These are phyloP conservation scores for Prosapia bicincta DNA, from an alignment of 2,888 invertebrate species.

Conservation along the genomic window DNA sequence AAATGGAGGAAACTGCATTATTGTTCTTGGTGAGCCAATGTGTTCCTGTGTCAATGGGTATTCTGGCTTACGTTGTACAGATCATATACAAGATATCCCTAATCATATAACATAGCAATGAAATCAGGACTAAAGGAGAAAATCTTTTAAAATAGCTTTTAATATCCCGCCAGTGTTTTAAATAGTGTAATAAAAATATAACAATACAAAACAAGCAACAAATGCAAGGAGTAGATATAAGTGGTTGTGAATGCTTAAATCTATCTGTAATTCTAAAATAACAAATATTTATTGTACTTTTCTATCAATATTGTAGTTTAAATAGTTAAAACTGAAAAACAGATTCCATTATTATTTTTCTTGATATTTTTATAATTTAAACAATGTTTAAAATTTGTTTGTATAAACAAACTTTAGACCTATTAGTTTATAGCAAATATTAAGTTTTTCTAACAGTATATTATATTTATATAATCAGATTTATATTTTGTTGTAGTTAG, in stretches of 20 bases:
- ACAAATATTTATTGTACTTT: too few relatives aligned
- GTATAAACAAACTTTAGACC: too few relatives aligned
- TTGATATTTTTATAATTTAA: too few relatives aligned
- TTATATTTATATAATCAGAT: too few relatives aligned
- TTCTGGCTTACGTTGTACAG: constrained; percentile 14
- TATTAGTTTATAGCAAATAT: too few relatives aligned
- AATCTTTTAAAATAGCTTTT: neutral
- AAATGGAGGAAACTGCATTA: constrained; percentile 19
- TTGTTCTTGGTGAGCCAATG: constrained; percentile 22
- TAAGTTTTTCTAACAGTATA: too few relatives aligned
- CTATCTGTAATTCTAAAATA: neutral
- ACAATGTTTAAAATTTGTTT: too few relatives aligned
- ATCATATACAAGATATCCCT: constrained; percentile 1
- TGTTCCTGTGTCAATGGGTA: constrained; percentile 18
- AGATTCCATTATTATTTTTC: too few relatives aligned
- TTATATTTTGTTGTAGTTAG: too few relatives aligned
- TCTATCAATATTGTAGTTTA: too few relatives aligned
- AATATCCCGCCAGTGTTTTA: neutral
- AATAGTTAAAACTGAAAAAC: too few relatives aligned
- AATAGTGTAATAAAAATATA: neutral
- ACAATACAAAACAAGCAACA: neutral
- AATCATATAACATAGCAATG: constrained; percentile 5
- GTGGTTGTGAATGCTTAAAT: neutral
- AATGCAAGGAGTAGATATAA: neutral
- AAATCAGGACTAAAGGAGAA: neutral